Evolutionary conservation across 2,888 invertebrate species (phyloP), one percentile per base, ranked within the genome.

Genomic region (Ischnura elegans): DNA sequence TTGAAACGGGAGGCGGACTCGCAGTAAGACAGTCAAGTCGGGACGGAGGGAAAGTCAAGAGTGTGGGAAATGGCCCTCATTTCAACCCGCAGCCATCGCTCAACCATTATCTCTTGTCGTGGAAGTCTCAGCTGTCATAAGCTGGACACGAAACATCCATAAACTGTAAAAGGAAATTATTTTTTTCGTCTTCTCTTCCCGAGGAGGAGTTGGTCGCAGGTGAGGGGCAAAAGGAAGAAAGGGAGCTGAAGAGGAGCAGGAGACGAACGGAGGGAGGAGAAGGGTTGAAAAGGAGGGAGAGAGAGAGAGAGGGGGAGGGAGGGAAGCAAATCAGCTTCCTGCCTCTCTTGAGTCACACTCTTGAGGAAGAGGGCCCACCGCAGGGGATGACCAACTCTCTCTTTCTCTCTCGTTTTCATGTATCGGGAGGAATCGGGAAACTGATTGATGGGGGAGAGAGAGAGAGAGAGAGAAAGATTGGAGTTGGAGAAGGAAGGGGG

Each of bases 71-170:
- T n/a, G 61, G 61, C 61, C 61, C 90, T 43, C 42, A 61, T 42
- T n/a, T 42, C 90, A 36, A 55, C 61, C 61, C 43, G 13, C 16
- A 43, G n/a, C 61, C 90, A 42, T 86, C 86, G 45, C 61, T 90
- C 90, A 90, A 61, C 61, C 42, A 90, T 90, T 90, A 90, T 90
- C 90, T 90, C 21, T 61, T 43, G 25, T 55, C 36, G 42, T 61
- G 90, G 61, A 42, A 90, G 61, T n/a, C 61, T 55, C 61, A 43
- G 90, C 61, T 90, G 90, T 90, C 90, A 90, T 90, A 90, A 90
- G 61, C 55, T 61, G 61, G 90, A 90, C 90, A 61, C 55, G 43
- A 36, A 61, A 61, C 90, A 61, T 90, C 61, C 90, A 90, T 90
- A 61, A 90, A 43, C 90, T 25, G 43, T 61, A 90, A 61, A 90